phyloP scores from a whole-genome alignment of 2,797 vertebrate genomes.

The Gymnothorax javanicus region DNA sequence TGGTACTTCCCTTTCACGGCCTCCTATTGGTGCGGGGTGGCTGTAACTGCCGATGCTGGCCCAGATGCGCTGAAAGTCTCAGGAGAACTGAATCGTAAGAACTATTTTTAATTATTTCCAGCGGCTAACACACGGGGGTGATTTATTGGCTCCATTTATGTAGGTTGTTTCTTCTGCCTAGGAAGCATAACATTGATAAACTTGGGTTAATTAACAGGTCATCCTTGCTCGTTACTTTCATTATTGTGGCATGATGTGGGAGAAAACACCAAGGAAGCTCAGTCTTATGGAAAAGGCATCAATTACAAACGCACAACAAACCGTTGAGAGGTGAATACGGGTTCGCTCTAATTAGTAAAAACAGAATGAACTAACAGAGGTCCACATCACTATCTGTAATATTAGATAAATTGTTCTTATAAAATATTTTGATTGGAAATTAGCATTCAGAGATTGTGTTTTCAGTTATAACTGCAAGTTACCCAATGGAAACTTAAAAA shows the following conservation, averaged over 20 bases:
- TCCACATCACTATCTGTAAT: too few relatives aligned
- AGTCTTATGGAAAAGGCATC: background rate
- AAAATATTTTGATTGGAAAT: too few relatives aligned
- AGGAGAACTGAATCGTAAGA: constrained; percentile 61
- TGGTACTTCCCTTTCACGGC: constrained; percentile 93
- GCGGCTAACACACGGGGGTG: constrained; percentile 8
- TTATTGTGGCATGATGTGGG: background rate
- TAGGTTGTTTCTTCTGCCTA: constrained; percentile 24
- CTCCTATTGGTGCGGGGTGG: constrained; percentile 87
- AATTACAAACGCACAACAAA: background rate
- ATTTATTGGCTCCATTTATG: constrained; percentile 35
- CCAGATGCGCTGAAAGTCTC: constrained; percentile 61
- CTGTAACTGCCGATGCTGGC: constrained; percentile 51
- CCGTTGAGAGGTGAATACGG: background rate
- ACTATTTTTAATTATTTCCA: constrained; percentile 15
- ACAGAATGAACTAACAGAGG: background rate
- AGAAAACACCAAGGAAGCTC: background rate
- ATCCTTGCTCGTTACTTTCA: constrained; percentile 8
- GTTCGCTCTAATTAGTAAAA: background rate
- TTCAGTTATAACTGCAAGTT: too few relatives aligned
- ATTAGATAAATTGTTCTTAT: too few relatives aligned
- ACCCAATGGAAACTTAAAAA: too few relatives aligned
- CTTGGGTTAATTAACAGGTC: constrained; percentile 42
- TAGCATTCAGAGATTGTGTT: too few relatives aligned
- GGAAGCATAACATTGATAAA: constrained; percentile 38